Evolutionary conservation across 1,140 invertebrate genomes (phyloP).

Genomic region (Gryllus bimaculatus): DNA sequence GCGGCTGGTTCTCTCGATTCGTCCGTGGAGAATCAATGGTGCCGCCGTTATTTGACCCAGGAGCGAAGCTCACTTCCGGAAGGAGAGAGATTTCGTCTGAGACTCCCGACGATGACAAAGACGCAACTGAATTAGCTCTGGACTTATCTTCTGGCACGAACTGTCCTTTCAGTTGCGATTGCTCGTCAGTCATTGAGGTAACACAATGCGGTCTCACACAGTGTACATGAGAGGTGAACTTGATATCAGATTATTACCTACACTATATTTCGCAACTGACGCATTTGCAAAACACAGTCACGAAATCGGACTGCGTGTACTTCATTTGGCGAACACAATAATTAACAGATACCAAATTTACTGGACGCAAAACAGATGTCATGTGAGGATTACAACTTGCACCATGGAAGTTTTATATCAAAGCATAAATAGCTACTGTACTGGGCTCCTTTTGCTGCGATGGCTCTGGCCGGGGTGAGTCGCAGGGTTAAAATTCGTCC

Average conservation of each 20-base stretch:
- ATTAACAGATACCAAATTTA: background rate
- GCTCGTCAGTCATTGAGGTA: constrained; percentile 30
- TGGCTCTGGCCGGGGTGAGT: too few species aligned
- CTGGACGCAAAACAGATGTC: background rate
- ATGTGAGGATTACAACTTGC: background rate
- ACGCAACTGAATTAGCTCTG: constrained; percentile 24
- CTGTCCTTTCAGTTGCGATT: constrained; percentile 27
- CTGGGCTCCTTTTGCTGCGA: too few species aligned
- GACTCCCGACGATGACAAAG: constrained; percentile 25
- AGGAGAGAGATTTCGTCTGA: constrained; percentile 56
- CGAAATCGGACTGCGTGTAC: background rate
- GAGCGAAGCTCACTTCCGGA: constrained; percentile 46
- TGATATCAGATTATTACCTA: too few species aligned
- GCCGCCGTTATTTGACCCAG: constrained; percentile 28
- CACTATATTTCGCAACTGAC: background rate
- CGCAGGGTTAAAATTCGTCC: too few species aligned
- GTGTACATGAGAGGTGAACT: background rate
- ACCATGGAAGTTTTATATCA: background rate
- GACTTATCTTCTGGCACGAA: constrained; percentile 25
- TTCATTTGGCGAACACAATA: background rate
- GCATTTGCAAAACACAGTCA: background rate
- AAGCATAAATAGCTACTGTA: too few species aligned
- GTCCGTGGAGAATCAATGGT: constrained; percentile 64
- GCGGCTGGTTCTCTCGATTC: constrained; percentile 79
- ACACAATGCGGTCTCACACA: background rate